Base-by-base conservation (phyloP, 2,797 vertebrate species). In the Hippoglossus hippoglossus region DNA sequence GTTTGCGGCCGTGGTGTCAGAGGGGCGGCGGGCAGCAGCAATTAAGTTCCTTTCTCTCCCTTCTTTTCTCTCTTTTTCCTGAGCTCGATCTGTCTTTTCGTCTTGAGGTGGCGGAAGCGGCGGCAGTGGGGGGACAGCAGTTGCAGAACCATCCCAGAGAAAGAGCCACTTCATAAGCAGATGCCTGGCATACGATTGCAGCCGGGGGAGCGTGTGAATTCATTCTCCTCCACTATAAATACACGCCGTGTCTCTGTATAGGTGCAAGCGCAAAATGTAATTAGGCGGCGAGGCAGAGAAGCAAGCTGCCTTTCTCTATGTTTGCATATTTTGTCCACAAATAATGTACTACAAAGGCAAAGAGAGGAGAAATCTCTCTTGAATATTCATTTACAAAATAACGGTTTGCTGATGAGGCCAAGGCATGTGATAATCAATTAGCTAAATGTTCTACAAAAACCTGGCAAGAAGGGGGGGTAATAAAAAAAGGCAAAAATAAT, bases 341-440 rank as follows among this genome's bases (percentile, higher is more conserved):
- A 92, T 91, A 87, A 89, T 75, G 75, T 76, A 82, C 73, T 79
- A 90, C 91, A 91, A 92, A 89, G 80, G 71, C 83, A 56, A 73
- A 64, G 73, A 81, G 76, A 65, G 78, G 68, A 75, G 77, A 73
- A 85, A 84, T 73, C 67, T 66, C 78, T 71, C 78, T 69, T 88
- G 91, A 93, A 92, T 92, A 89, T 91, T 94, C 92, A 91, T 91
- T 91, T 91, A 90, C 91, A 90, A 91, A 93, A 92, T 88, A 91
- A 91, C 85, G 65, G 82, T 91, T 92, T 93, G 89, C 91, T 86
- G 88, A 92, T 93, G 90, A 90, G 88, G 87, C 87, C 80, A 67
- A 91, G 83, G 87, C 81, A 84, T 86, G 89, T 89, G 88, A 90
- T 91, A 92, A 94, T 93, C 93, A 94, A 93, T 93, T 94, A 93